Percentiles rank a stretch among this genome's conserved stretches.
Conservation (phyloP, 2,113 vertebrate genomes). For the Lamprotornis superbus region DNA sequence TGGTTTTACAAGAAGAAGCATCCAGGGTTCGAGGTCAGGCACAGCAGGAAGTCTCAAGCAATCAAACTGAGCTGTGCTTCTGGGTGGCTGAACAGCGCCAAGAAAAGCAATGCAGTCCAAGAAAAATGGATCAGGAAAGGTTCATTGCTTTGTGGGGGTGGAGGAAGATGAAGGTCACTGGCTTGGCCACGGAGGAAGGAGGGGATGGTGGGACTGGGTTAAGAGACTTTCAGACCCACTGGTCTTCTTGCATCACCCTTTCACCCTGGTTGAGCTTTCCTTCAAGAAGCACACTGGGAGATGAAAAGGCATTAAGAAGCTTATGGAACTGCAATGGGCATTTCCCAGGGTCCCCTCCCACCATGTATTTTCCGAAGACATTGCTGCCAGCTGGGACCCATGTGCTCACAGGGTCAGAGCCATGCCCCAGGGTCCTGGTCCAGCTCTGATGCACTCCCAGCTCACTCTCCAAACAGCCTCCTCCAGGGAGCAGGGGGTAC, state of each 20-base stretch:
- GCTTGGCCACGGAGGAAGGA: not conserved
- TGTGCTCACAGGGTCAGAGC: not conserved
- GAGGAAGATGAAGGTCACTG: not conserved
- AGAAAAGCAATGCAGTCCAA: not conserved
- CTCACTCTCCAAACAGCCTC: not conserved
- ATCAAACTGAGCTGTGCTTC: not conserved
- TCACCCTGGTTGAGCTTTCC: not conserved
- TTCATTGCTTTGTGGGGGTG: not conserved
- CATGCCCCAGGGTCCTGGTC: not conserved
- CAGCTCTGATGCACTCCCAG: not conserved
- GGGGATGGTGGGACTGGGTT: not conserved
- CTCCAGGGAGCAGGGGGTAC: not conserved
- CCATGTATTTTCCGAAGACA: accelerated
- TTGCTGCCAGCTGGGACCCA: not conserved
- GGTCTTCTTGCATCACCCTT: not conserved
- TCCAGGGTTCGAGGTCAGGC: not conserved
- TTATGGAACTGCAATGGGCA: not conserved
- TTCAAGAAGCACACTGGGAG: not conserved
- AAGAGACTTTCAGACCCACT: not conserved
- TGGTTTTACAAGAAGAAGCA: not conserved
- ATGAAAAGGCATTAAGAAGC: not conserved
- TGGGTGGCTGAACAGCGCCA: not conserved
- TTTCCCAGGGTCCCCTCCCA: not conserved
- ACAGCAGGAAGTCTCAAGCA: not conserved
- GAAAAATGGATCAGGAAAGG: not conserved